Evolutionary conservation across 2,888 invertebrate species (phyloP).

Genomic region (Thecocarcelia acutangulata): DNA sequence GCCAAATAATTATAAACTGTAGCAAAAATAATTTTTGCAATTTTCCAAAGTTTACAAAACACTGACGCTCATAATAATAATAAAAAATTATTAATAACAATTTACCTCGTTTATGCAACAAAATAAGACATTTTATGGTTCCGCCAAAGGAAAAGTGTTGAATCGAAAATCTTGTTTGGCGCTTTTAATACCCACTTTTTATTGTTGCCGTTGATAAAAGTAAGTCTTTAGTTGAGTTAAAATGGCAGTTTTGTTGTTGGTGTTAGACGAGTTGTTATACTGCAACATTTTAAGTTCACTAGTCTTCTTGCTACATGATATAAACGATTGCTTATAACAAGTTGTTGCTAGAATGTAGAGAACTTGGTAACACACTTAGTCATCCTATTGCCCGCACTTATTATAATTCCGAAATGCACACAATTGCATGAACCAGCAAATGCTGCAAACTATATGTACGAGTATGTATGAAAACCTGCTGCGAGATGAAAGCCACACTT

Average conservation of each 20-base stretch:
- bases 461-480: too few species aligned
- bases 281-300: constrained; percentile 14
- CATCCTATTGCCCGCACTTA: background rate
- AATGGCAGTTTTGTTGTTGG: constrained; percentile 2
- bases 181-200: constrained; percentile 10
- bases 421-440: background rate
- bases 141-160: background rate
- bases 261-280: background rate
- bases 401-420: constrained; percentile 12
- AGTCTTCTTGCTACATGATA: background rate
- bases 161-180: constrained; percentile 9
- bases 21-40: background rate
- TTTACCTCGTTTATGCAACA: constrained; percentile 31
- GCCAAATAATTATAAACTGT: constrained; percentile 12
- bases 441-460: background rate
- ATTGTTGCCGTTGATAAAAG: background rate
- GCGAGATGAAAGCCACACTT: constrained; percentile 49
- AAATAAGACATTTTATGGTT: constrained; percentile 21
- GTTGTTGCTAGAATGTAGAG: constrained; percentile 21
- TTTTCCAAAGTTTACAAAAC: background rate
- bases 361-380: background rate
- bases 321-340: constrained; percentile 18
- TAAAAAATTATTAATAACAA: constrained; percentile 9
- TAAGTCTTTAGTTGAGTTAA: constrained; percentile 6
- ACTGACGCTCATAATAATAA: background rate